Evolutionary conservation across 1,140 invertebrate species (phyloP).

Genomic region (Pseudomyrmex cubaensis): DNA sequence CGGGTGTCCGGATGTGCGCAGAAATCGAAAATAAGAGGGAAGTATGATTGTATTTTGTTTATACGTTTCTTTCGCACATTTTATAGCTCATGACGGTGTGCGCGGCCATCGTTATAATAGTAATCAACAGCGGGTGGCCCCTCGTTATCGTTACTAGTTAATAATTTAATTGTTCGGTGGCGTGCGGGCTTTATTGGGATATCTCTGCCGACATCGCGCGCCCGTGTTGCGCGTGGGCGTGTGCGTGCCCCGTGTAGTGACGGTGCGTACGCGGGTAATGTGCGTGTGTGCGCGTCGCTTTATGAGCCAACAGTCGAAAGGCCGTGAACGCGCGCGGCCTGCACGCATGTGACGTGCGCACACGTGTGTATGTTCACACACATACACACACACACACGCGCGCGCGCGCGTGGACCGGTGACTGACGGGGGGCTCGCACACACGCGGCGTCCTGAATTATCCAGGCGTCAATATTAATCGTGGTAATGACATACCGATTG

Average conservation of each 20-base stretch:
- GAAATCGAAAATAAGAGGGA: neutral
- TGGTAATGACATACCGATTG: constrained; percentile 67
- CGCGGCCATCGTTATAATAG: constrained; percentile 80
- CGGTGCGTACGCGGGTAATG: neutral
- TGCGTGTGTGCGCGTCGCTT: constrained; percentile 14
- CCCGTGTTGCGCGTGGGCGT: neutral
- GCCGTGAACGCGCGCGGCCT: constrained; percentile 17
- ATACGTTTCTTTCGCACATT: constrained; percentile 32
- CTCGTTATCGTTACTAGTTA: constrained; percentile 83
- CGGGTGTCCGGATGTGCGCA: constrained; percentile 33
- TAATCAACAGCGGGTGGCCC: constrained; percentile 77
- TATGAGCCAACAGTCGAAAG: constrained; percentile 19
- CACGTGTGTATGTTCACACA: neutral
- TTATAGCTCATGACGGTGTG: constrained; percentile 39
- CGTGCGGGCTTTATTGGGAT: constrained; percentile 82
- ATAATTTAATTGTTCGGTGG: constrained; percentile 85
- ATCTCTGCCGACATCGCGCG: constrained; percentile 81
- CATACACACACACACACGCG: neutral
- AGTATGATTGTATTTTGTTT: constrained; percentile 55
- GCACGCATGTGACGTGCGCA: constrained; percentile 39
- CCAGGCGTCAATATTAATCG: constrained; percentile 71
- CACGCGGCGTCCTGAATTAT: constrained; percentile 50
- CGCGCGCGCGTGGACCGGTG: neutral
- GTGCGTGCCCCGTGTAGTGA: neutral
- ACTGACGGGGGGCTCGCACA: constrained; percentile 37